These are phyloP conservation scores for Drosophila arizonae DNA, from an alignment of 1,140 invertebrate genomes.

Conservation along the genomic window DNA sequence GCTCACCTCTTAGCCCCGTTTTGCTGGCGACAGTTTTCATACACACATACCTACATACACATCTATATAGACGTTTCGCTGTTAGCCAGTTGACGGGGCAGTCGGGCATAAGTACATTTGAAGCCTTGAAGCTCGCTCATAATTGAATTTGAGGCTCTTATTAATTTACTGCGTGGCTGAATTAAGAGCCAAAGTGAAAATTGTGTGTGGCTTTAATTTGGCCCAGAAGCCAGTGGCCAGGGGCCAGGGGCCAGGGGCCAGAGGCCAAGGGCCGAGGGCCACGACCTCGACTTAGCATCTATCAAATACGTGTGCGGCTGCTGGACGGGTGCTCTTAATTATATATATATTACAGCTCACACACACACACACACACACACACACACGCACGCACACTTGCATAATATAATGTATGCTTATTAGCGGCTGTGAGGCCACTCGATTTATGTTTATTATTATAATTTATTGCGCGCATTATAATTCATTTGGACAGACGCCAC, in stretches of 20 bases:
- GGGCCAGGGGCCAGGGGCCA: neutral
- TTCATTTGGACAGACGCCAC: constrained; percentile 51
- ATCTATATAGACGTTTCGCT: too few relatives aligned
- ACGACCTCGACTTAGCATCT: constrained; percentile 8
- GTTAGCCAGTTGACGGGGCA: too few relatives aligned
- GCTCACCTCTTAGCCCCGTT: neutral
- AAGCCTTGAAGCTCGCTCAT: neutral
- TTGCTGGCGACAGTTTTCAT: neutral
- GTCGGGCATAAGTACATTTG: neutral
- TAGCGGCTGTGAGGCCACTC: constrained; percentile 45
- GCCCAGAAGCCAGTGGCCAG: neutral
- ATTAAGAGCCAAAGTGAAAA: constrained; percentile 20
- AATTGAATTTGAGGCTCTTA: constrained; percentile 17
- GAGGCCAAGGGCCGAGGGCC: neutral
- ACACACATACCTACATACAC: too few relatives aligned
- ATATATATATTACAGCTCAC: constrained; percentile 29
- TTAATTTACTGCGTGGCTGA: constrained; percentile 23
- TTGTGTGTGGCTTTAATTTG: constrained; percentile 19
- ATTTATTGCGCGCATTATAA: constrained; percentile 75
- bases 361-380: neutral
- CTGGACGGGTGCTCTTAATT: constrained; percentile 61
- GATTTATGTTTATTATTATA: constrained; percentile 73
- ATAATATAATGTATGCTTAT: constrained; percentile 67
- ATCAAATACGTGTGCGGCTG: constrained; percentile 7
- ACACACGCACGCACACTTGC: neutral